Evolutionary conservation across 2,113 vertebrate genomes (phyloP), one percentile per base, ranked within the genome.

Genomic region (Colaptes auratus): DNA sequence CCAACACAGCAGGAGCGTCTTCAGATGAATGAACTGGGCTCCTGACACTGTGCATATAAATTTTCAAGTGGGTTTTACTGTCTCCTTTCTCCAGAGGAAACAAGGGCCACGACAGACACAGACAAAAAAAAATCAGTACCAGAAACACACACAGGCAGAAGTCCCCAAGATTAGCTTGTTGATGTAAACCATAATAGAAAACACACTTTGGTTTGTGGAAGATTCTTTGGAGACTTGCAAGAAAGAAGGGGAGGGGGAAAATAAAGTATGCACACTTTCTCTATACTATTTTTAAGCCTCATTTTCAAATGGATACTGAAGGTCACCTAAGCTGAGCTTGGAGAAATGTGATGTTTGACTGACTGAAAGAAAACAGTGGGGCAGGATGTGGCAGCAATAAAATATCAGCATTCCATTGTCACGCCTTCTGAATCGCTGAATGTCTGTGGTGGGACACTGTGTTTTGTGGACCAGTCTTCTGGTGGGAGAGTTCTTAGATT

Each of bases 61-160:
- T 95, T 95, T 97, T 93, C 95, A 92, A 96, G 77, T 86, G 89
- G 79, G 88, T 94, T 96, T 96, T 86, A 92, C 85, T 93, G 88
- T 92, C 86, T 94, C 81, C 58, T 92, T 95, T 92, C 87, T 96
- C 94, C 85, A 90, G 91, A 89, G 78, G 84, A 79, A 92, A 92
- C 55, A 92, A 83, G 72, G 67, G 46, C 90, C 90, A 95, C 0
- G 63, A 60, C 19, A 96, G 72, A 96, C 63, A 90, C 42, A 91
- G 46, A 65, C 15, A 74, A 33, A 9, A 13, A 20, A 36, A 76
- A 64, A 59, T 70, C 89, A 83, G 52, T 61, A 86, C 94, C 70
- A 93, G 77, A 92, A 70, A 93, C 39, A 86, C 88, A 91, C n/a
- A 69, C 12, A 90, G 74, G 80, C 74, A 89, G 71, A 90, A 94